phyloP scores from a whole-genome alignment of 35 echinoderm and acorn worm genomes.

The Nesometra sesokonis region DNA sequence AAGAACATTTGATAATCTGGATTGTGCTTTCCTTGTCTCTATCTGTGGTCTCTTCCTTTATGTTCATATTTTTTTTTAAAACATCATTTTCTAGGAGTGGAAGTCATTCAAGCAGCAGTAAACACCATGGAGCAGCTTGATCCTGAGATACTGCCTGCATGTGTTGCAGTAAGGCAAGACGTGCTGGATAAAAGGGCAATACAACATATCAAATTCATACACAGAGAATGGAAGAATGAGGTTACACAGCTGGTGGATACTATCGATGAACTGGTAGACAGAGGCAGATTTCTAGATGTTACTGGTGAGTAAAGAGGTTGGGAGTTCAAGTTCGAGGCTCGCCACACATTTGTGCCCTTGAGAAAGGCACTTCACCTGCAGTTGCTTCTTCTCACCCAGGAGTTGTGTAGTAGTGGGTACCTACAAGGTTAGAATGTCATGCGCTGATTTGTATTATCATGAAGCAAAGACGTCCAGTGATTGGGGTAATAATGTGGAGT shows the following conservation, averaged over 20 bases:
- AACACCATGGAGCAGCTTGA: conserved; percentile 58
- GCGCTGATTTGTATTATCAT: too few species aligned
- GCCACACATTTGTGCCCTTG: too few species aligned
- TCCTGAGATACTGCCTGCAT: conserved; percentile 73
- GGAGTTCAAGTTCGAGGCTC: too few species aligned
- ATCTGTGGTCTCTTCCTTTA: too few species aligned
- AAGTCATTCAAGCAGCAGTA: conserved; percentile 12
- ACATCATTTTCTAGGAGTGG: conserved; percentile 10
- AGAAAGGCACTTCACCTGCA: too few species aligned
- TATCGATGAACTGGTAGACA: conserved; percentile 42
- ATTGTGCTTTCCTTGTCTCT: too few species aligned
- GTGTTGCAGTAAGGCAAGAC: conserved; percentile 69
- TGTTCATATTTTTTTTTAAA: background rate
- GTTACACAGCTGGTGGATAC: conserved; percentile 41
- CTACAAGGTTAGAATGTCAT: too few species aligned
- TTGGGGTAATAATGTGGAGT: too few species aligned
- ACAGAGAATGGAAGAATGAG: conserved; percentile 60
- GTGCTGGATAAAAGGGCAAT: conserved; percentile 64
- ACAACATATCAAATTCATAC: conserved; percentile 70
- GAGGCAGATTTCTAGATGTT: conserved; percentile 65
- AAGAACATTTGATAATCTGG: too few species aligned
- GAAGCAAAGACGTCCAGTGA: too few species aligned
- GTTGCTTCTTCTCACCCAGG: too few species aligned
- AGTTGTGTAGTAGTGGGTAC: too few species aligned
- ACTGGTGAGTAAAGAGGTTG: conserved; percentile 45